phyloP scores from a whole-genome alignment of 2,113 vertebrate species.

The Channa argus region DNA sequence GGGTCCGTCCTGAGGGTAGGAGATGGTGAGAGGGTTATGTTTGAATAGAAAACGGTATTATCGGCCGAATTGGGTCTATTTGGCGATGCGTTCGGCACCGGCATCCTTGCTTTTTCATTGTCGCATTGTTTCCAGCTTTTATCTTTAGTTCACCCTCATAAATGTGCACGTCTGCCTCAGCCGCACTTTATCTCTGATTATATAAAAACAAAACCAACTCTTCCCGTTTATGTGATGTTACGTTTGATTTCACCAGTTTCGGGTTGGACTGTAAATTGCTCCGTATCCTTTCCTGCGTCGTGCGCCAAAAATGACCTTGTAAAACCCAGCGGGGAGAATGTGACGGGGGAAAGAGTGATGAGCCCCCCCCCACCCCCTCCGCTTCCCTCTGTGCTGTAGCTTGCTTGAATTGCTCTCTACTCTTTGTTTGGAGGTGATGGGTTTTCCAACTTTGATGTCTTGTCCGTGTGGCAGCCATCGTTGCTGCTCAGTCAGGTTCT shows the following conservation, averaged over 20 bases:
- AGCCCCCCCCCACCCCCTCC: not conserved
- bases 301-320: conserved; percentile 76
- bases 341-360: conserved; percentile 55
- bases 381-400: conserved; percentile 18
- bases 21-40: not conserved
- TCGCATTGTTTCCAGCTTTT: not conserved
- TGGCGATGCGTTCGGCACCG: conserved; percentile 15
- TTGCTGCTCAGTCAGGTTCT: conserved; percentile 34
- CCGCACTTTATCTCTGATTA: not conserved
- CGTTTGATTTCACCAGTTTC: not conserved
- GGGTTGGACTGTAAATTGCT: rapidly evolving
- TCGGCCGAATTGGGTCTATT: not conserved
- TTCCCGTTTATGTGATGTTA: not conserved
- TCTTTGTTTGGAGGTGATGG: not conserved
- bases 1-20: not conserved
- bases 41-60: not conserved
- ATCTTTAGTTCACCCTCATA: not conserved
- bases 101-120: conserved; percentile 45
- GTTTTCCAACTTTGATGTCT: conserved; percentile 32
- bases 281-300: conserved; percentile 53
- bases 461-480: conserved; percentile 54
- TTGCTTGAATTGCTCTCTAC: not conserved
- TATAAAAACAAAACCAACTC: not conserved
- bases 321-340: conserved; percentile 52
- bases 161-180: not conserved